A percentile compares a stretch with the other conserved stretches of the same genome.
Evolutionary conservation across 92 coral and sea anemone genomes (phyloP).

Genomic region (Siderastrea radians): DNA sequence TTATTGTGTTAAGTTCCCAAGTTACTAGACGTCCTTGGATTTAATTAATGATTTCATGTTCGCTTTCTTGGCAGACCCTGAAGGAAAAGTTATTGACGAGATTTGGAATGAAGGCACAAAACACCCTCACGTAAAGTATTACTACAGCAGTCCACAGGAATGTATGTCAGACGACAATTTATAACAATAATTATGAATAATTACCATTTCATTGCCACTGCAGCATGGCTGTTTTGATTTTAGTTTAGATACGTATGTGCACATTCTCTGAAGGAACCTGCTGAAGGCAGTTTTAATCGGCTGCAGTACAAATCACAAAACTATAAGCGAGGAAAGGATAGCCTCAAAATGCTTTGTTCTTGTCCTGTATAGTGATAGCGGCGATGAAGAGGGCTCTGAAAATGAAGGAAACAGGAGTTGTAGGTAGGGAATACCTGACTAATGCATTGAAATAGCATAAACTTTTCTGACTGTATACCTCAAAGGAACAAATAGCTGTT

Average conservation of each 20-base stretch:
- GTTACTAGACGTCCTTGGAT: not conserved
- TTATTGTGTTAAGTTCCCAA: not conserved
- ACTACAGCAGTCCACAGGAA: slow-evolving; percentile 81
- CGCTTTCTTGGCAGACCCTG: slow-evolving; percentile 55
- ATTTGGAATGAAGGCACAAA: slow-evolving; percentile 90
- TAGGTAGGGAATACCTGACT: slow-evolving; percentile 37
- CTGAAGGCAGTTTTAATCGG: too few relatives aligned
- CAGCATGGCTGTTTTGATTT: not conserved
- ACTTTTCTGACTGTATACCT: too few relatives aligned
- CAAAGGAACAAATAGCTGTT: not conserved
- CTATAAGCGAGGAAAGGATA: too few relatives aligned
- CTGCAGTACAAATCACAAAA: too few relatives aligned
- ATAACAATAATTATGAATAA: not conserved
- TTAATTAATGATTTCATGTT: not conserved
- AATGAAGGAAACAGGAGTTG: slow-evolving; percentile 53
- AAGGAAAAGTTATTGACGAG: slow-evolving; percentile 81
- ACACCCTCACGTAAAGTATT: slow-evolving; percentile 82
- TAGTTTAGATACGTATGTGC: too few relatives aligned
- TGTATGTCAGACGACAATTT: slow-evolving; percentile 48
- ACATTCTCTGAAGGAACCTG: too few relatives aligned
- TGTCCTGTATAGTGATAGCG: slow-evolving; percentile 35
- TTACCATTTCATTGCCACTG: not conserved
- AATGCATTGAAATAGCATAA: too few relatives aligned
- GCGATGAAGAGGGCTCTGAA: slow-evolving; percentile 69
- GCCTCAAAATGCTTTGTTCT: not conserved